Evolutionary conservation across 2,888 invertebrate genomes (phyloP).

Genomic region (Chironomus tentans): DNA sequence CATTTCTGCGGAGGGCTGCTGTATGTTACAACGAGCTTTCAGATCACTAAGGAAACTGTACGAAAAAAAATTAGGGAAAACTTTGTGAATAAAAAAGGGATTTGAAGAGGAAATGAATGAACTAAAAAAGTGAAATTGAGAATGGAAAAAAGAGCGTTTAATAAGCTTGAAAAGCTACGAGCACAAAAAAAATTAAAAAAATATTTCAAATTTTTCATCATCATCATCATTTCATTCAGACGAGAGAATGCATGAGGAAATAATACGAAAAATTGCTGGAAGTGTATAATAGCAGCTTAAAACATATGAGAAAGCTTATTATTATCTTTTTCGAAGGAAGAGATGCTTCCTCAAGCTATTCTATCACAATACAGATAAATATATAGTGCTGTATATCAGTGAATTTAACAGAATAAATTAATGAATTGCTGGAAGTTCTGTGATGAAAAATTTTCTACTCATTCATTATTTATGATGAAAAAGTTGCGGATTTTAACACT

Average conservation of each 20-base stretch:
- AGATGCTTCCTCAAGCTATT: too few relatives aligned
- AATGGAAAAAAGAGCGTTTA: background rate
- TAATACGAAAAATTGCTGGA: background rate
- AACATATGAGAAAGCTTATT: background rate
- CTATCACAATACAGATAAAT: too few relatives aligned
- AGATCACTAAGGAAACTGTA: background rate
- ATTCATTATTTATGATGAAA: too few relatives aligned
- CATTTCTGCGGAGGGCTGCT: background rate
- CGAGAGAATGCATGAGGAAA: background rate
- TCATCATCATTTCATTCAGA: background rate
- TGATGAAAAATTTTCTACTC: too few relatives aligned
- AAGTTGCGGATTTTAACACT: too few relatives aligned
- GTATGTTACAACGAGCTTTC: background rate
- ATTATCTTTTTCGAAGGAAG: too few relatives aligned
- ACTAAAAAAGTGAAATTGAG: constrained; percentile 2
- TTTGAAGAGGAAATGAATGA: constrained; percentile 5
- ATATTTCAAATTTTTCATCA: background rate
- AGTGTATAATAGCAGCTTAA: background rate
- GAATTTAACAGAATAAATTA: too few relatives aligned
- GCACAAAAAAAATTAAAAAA: background rate
- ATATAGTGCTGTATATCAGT: too few relatives aligned
- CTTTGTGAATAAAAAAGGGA: background rate
- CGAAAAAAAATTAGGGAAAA: background rate
- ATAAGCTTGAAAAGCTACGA: background rate
- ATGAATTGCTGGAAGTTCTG: too few relatives aligned